Percentiles rank a stretch among this genome's conserved stretches.
Conservation (phyloP, 2,797 vertebrate genomes). For the Hozukius guyotensis region DNA sequence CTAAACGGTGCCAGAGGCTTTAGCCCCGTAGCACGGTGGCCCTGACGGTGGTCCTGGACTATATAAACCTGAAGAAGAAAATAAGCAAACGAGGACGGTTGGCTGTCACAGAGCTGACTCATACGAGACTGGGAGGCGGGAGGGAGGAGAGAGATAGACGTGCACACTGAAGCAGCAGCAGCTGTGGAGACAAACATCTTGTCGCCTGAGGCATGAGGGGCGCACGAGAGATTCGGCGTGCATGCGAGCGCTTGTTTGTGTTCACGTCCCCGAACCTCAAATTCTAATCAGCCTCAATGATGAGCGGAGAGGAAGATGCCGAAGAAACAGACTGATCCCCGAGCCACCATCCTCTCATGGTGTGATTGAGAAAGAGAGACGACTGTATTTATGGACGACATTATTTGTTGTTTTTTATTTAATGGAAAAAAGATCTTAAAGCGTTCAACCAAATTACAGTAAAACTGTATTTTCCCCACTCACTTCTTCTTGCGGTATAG, state of each 20-base stretch:
- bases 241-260: constrained; percentile 17
- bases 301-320: constrained; percentile 20
- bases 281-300: constrained; percentile 58
- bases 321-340: constrained; percentile 31
- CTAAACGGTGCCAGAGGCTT: constrained; percentile 51
- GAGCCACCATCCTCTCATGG: constrained; percentile 22
- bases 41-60: constrained; percentile 28
- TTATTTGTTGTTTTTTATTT: neutral
- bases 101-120: constrained; percentile 61
- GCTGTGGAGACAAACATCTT: constrained; percentile 53
- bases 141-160: neutral
- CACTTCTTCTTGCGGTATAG: neutral
- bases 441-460: neutral
- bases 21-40: constrained; percentile 28
- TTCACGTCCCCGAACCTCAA: constrained; percentile 18
- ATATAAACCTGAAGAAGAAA: constrained; percentile 21
- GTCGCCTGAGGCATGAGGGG: constrained; percentile 48
- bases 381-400: neutral
- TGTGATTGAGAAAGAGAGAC: constrained; percentile 34
- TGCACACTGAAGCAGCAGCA: constrained; percentile 34
- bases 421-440: neutral
- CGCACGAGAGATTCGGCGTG: neutral
- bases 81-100: constrained; percentile 13
- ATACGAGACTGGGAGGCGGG: constrained; percentile 11
- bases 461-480: neutral